phyloP scores from a whole-genome alignment of 2,797 vertebrate genomes.

The Selene dorsalis region DNA sequence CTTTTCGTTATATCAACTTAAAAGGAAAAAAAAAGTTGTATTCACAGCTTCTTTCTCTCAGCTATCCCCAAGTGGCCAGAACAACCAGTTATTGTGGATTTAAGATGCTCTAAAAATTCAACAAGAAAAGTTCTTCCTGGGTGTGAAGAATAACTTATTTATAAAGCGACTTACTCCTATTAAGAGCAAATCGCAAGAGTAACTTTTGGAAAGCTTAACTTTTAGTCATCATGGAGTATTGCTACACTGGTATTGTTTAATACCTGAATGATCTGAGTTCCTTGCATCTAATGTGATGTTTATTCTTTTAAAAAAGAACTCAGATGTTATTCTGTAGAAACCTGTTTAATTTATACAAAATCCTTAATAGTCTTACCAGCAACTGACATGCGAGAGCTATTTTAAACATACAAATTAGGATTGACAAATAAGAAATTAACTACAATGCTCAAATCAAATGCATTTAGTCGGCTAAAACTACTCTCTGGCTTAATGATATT shows the following conservation, averaged over 20 bases:
- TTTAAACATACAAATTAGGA: not conserved
- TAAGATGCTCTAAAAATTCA: not conserved
- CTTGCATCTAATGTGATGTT: too few species aligned
- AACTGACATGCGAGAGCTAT: not conserved
- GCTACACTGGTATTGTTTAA: too few species aligned
- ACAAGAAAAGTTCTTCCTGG: not conserved
- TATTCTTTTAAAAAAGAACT: too few species aligned
- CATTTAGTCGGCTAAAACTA: not conserved
- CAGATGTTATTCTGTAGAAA: too few species aligned
- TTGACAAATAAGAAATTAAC: not conserved
- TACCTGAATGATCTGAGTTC: too few species aligned
- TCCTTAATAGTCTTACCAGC: not conserved
- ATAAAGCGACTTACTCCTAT: not conserved
- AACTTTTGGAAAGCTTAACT: too few species aligned
- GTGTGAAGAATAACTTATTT: not conserved
- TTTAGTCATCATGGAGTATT: not conserved
- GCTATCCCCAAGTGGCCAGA: not conserved
- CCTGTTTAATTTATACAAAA: not conserved
- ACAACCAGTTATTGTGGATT: not conserved
- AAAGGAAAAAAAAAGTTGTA: not conserved
- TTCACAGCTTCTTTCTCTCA: not conserved
- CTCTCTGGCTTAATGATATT: not conserved
- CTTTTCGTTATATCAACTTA: not conserved
- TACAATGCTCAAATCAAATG: slow-evolving; percentile 1
- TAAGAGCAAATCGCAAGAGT: not conserved